Evolutionary conservation across 2,888 invertebrate genomes (phyloP).

Genomic region (Schrankia costaestrigalis): DNA sequence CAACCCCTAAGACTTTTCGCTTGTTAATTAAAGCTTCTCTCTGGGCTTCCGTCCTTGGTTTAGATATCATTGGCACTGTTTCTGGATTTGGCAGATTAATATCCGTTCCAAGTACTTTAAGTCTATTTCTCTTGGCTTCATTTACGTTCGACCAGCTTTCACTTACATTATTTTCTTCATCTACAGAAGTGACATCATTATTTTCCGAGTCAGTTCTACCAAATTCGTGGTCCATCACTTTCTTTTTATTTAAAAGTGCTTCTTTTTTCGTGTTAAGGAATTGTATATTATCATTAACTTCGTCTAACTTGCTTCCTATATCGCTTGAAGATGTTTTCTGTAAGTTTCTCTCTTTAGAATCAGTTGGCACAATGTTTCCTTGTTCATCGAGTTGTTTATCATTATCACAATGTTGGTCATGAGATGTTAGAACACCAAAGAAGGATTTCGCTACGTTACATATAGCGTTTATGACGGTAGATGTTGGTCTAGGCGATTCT

Average conservation of each 20-base stretch:
- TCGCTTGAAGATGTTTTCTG: slow-evolving; percentile 53
- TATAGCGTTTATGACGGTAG: slow-evolving; percentile 57
- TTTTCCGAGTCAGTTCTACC: slow-evolving; percentile 59
- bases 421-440: slow-evolving; percentile 46
- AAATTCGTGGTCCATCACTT: slow-evolving; percentile 75
- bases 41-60: slow-evolving; percentile 69
- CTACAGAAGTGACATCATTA: slow-evolving; percentile 44
- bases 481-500: slow-evolving; percentile 37
- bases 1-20: slow-evolving; percentile 81
- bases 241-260: slow-evolving; percentile 71
- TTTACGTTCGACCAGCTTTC: slow-evolving; percentile 42
- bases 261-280: slow-evolving; percentile 64
- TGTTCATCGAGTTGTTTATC: slow-evolving; percentile 56
- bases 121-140: slow-evolving; percentile 62
- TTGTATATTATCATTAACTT: slow-evolving; percentile 48
- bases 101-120: slow-evolving; percentile 59
- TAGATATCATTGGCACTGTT: slow-evolving; percentile 13
- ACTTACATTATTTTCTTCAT: slow-evolving; percentile 56
- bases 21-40: slow-evolving; percentile 82
- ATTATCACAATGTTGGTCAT: slow-evolving; percentile 51
- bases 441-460: slow-evolving; percentile 64
- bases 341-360: slow-evolving; percentile 29
- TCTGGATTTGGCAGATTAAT: slow-evolving; percentile 35
- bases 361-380: slow-evolving; percentile 52
- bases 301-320: slow-evolving; percentile 55